phyloP scores from a whole-genome alignment of 2,113 vertebrate genomes.

The Chascanopsetta lugubris region DNA sequence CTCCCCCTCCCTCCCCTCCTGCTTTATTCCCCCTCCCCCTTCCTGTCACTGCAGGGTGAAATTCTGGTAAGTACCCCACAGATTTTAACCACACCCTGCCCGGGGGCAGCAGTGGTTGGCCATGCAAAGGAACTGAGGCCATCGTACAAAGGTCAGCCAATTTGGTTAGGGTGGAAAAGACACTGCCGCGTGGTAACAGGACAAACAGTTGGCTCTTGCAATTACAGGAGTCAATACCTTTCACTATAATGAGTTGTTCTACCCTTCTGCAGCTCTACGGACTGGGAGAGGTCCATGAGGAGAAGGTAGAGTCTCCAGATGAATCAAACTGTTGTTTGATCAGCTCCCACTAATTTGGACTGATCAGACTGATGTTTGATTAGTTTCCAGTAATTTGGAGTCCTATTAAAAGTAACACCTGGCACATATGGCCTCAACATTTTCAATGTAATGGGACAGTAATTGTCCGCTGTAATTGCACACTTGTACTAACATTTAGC shows the following conservation, averaged over 20 bases:
- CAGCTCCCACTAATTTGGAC: constrained; percentile 77
- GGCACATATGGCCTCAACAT: constrained; percentile 44
- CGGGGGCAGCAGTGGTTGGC: constrained; percentile 75
- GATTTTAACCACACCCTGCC: constrained; percentile 69
- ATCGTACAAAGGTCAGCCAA: constrained; percentile 45
- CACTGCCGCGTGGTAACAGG: constrained; percentile 5
- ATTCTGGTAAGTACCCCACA: constrained; percentile 94
- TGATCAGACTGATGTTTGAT: constrained; percentile 17
- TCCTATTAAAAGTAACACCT: constrained; percentile 25
- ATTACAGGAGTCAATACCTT: not conserved
- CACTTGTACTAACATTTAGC: constrained; percentile 62
- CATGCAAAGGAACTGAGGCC: constrained; percentile 75
- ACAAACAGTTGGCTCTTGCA: constrained; percentile 13
- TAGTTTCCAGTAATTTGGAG: constrained; percentile 76
- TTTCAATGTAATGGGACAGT: constrained; percentile 60
- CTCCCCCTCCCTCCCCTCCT: constrained; percentile 10
- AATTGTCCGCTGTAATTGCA: constrained; percentile 75
- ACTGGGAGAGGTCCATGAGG: constrained; percentile 69
- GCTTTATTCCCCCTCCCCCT: constrained; percentile 64
- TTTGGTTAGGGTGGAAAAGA: constrained; percentile 30
- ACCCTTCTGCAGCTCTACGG: constrained; percentile 70
- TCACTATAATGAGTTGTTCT: constrained; percentile 54
- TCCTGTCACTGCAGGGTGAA: constrained; percentile 88
- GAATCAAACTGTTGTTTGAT: constrained; percentile 29
- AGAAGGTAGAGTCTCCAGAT: constrained; percentile 76